Percentiles rank a stretch among this genome's conserved stretches.
phyloP scores from a whole-genome alignment of 2,113 vertebrate genomes.

The Diphyllodes magnificus region DNA sequence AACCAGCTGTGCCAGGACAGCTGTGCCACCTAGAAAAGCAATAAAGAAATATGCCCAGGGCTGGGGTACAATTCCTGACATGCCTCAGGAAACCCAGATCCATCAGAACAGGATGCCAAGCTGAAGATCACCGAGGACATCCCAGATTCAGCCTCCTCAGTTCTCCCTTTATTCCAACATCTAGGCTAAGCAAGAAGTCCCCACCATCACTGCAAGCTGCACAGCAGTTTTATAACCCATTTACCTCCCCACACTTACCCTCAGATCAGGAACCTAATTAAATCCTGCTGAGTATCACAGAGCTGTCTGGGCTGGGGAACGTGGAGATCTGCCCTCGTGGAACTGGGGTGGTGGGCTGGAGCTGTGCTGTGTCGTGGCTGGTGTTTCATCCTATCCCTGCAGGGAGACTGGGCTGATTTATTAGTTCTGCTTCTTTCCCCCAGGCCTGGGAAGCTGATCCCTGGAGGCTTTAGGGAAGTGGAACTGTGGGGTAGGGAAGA shows the following conservation, averaged over 20 bases:
- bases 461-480: background rate
- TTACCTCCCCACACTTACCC: background rate
- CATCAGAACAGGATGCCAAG: background rate
- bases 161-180: background rate
- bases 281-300: background rate
- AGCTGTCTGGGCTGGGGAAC: background rate
- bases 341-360: background rate
- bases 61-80: background rate
- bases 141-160: background rate
- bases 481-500: background rate
- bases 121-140: background rate
- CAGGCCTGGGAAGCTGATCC: background rate
- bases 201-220: background rate
- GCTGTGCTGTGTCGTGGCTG: accelerated
- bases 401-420: background rate
- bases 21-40: background rate
- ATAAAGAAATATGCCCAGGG: background rate
- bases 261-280: background rate
- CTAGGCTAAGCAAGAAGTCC: background rate
- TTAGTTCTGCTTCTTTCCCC: background rate
- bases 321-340: background rate
- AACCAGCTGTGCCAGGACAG: background rate
- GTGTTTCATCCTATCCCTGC: background rate
- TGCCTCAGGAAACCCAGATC: background rate
- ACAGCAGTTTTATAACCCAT: background rate